Base-by-base conservation (phyloP, 2,888 invertebrate genomes). In the Chouioia cunea region DNA sequence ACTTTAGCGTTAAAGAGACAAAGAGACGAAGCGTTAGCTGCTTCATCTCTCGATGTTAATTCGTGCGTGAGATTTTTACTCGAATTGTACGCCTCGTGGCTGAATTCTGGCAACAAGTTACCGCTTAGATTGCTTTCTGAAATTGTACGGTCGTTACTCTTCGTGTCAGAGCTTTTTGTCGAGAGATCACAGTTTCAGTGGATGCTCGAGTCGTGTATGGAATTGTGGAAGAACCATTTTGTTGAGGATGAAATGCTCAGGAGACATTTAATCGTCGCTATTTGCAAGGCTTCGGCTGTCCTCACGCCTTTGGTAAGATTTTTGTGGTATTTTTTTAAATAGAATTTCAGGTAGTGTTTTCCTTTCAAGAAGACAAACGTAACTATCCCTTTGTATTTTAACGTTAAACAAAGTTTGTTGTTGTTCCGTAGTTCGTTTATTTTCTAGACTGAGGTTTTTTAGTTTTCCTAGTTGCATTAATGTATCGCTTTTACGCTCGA, bases 31-130 rank as follows among this genome's bases (percentile, higher is more conserved):
- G 82, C 82, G 0, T 65, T 85, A 6, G 78, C 78, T 57, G 73
- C 77, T 1, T 76, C 79, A 10, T 80, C 82, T 8, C 77, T 98
- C 47, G 97, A 98, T 86, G 89, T 97, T 43, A 93, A 94, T 83
- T 98, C 97, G 71, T 98, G 97, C 86, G 86, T 97, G 64, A 96
- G 96, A 83, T 93, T 98, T 81, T 88, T 98, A 18, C 90, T 97
- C 83, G 97, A 98, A 85, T 90, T 97, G 44, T 96, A 95, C 76
- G 90, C 93, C 0, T 95, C 96, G 69, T 91, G 93, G 90, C 85
- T 91, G 73, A 87, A 88, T 62, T 86, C 89, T 14, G 87, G 88
- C 78, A 90, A 90, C 78, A 84, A 85, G 59, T 86, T 87, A 46
- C 86, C 88, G 10, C 80, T 88, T 64, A 81, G 87, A 57, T 79